A percentile compares a stretch with the other conserved stretches of the same genome.
Evolutionary conservation across 2,113 vertebrate genomes (phyloP).

Genomic region (Nymphicus hollandicus): DNA sequence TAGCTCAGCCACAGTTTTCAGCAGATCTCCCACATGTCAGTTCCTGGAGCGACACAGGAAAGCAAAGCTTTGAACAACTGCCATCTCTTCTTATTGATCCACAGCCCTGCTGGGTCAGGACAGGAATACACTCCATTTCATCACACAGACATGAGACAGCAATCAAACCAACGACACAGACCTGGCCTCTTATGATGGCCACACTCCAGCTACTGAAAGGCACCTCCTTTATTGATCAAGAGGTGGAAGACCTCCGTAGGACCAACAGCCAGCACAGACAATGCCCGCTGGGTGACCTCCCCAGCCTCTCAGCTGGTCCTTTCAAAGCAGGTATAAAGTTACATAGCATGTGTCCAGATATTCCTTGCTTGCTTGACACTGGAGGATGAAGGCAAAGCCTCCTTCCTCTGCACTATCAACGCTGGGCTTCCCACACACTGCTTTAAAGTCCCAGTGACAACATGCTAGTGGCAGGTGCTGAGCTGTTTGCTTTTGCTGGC

Average conservation of each 20-base stretch:
- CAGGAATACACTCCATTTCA: background rate
- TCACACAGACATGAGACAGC: background rate
- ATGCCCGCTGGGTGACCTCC: background rate
- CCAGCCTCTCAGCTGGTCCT: background rate
- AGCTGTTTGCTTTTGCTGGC: background rate
- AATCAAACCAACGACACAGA: background rate
- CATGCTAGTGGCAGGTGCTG: background rate
- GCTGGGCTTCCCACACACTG: background rate
- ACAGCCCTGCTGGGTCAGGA: background rate
- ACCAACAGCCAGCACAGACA: background rate
- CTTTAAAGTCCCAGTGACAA: background rate
- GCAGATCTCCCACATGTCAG: background rate
- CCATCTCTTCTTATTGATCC: background rate
- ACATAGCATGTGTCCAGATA: rapidly evolving
- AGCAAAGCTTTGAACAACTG: background rate
- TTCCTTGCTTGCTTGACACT: background rate
- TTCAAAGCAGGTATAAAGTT: background rate
- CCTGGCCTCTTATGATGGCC: background rate
- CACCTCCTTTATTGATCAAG: background rate
- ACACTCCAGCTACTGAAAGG: background rate
- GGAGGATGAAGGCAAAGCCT: background rate
- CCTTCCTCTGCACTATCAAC: background rate
- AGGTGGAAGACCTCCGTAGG: background rate
- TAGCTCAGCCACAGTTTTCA: background rate
- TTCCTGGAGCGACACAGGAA: background rate